Conservation (phyloP, 1,140 invertebrate species). For the Ooceraea biroi region DNA sequence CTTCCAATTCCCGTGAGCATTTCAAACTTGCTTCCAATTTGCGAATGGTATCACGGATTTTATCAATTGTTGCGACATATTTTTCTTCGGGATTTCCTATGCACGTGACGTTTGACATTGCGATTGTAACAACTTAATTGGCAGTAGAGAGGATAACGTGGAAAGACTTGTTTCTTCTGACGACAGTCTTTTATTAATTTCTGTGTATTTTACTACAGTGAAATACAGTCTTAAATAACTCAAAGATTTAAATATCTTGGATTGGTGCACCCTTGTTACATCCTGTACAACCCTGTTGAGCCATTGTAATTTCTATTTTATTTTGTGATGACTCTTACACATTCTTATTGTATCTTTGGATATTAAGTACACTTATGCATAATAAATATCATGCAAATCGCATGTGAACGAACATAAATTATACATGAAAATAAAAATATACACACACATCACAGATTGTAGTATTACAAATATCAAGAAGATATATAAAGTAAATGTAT, state of each 20-base stretch:
- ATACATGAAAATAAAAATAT: not conserved
- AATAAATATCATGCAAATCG: not conserved
- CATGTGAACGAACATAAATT: not conserved
- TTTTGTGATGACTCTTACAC: not conserved
- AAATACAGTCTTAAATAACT: not conserved
- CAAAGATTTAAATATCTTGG: not conserved
- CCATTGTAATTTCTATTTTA: not conserved
- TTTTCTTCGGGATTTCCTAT: not conserved
- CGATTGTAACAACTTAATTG: constrained; percentile 6
- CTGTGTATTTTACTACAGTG: not conserved
- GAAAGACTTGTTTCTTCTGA: not conserved
- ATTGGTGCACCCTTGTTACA: no score
- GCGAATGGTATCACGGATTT: constrained; percentile 62
- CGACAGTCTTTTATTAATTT: constrained; percentile 24
- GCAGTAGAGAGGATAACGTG: not conserved
- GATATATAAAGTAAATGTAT: not conserved
- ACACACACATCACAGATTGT: constrained; percentile 14
- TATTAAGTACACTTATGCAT: not conserved
- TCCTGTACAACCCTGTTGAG: not conserved
- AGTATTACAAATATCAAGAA: not conserved
- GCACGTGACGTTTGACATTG: constrained; percentile 1
- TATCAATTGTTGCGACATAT: constrained; percentile 59
- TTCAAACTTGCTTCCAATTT: constrained; percentile 69
- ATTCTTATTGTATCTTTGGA: not conserved
- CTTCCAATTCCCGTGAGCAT: constrained; percentile 66